Evolutionary conservation across 2,888 invertebrate genomes (phyloP).

Genomic region (Mayetiola destructor): DNA sequence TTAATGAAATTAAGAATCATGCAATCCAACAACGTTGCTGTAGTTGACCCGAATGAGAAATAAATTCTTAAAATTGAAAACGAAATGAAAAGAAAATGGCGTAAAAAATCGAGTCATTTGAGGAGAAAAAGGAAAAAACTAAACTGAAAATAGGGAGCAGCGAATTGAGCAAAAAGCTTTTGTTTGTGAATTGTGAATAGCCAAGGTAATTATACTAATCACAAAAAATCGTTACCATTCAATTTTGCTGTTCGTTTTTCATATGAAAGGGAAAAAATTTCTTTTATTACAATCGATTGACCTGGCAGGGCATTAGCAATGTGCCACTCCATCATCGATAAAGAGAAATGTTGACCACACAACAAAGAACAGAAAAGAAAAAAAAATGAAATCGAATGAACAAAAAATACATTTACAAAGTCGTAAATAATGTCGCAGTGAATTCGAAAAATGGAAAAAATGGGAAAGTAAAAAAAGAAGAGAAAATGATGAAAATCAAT

Average conservation of each 20-base stretch:
- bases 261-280: too few relatives aligned
- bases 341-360: neutral
- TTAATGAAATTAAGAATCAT: too few relatives aligned
- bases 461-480: neutral
- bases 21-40: neutral
- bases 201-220: slow-evolving; percentile 12
- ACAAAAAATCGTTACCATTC: neutral
- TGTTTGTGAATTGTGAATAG: too few relatives aligned
- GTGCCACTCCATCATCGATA: too few relatives aligned
- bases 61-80: neutral
- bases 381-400: neutral
- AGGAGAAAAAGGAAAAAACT: neutral
- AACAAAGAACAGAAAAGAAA: neutral
- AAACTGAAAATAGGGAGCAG: neutral
- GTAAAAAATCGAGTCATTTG: too few relatives aligned
- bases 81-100: neutral
- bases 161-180: neutral
- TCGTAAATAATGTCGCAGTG: slow-evolving; percentile 5
- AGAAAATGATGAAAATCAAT: slow-evolving; percentile 7
- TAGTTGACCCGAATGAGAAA: neutral
- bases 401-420: neutral
- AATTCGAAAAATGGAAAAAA: neutral
- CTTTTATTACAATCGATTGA: too few relatives aligned
- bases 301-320: too few relatives aligned
- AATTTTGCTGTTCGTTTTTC: neutral